A percentile compares a stretch with the other conserved stretches of the same genome.
Conservation (phyloP, 1,140 invertebrate genomes). For the Doryteuthis pealeii region DNA sequence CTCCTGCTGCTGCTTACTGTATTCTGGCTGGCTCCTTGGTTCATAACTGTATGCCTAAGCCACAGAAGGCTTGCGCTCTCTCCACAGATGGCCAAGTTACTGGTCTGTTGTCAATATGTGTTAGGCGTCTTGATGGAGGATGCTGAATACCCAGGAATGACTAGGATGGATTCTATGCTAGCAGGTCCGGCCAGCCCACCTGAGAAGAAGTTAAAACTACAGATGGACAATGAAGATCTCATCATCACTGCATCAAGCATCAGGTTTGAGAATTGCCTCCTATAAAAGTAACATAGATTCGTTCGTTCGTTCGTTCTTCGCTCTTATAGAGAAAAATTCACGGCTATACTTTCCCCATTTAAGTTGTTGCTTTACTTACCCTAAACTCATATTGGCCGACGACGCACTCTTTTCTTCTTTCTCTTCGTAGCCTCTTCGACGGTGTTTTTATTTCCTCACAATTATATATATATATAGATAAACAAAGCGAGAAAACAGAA, state of each 20-base stretch:
- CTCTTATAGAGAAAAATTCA: too few species aligned
- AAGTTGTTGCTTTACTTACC: too few species aligned
- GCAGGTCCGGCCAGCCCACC: constrained; percentile 12
- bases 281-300: too few species aligned
- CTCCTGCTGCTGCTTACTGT: not conserved
- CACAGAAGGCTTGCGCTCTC: not conserved
- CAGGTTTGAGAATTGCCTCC: constrained; percentile 9
- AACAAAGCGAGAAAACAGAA: too few species aligned
- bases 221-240: constrained; percentile 13
- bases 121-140: constrained; percentile 12
- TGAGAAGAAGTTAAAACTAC: constrained; percentile 11
- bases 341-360: too few species aligned
- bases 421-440: too few species aligned
- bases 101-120: constrained; percentile 17
- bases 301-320: too few species aligned
- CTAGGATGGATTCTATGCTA: constrained; percentile 11
- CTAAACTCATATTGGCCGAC: too few species aligned
- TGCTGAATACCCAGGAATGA: not conserved
- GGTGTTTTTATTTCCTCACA: too few species aligned
- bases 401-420: too few species aligned
- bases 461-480: too few species aligned
- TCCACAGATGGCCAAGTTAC: constrained; percentile 16
- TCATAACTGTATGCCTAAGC: not conserved
- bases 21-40: not conserved
- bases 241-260: constrained; percentile 1